phyloP scores from a whole-genome alignment of 2,888 invertebrate species.

The Proisotoma minuta region DNA sequence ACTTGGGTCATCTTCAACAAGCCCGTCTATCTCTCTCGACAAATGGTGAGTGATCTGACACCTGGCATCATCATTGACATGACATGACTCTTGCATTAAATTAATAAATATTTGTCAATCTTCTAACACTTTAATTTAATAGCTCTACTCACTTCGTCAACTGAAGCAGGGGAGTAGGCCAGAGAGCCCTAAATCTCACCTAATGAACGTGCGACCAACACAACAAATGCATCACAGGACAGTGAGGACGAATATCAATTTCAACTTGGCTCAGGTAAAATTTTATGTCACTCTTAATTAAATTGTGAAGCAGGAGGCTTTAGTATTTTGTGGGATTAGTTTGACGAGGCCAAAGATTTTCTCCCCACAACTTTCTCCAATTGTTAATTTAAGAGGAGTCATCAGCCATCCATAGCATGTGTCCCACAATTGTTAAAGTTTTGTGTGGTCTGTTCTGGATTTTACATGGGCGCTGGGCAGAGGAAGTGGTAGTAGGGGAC shows the following conservation, averaged over 20 bases:
- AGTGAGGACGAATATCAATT: constrained; percentile 94
- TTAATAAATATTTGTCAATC: too few relatives aligned
- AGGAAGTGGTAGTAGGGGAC: too few relatives aligned
- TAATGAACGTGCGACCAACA: constrained; percentile 89
- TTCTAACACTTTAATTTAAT: constrained; percentile 48
- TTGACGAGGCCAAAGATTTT: background rate
- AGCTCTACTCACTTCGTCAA: constrained; percentile 81
- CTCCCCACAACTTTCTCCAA: background rate
- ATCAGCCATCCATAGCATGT: too few relatives aligned
- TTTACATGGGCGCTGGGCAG: too few relatives aligned
- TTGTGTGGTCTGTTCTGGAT: too few relatives aligned
- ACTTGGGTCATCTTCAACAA: constrained; percentile 98
- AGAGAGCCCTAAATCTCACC: constrained; percentile 78
- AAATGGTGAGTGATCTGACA: constrained; percentile 68
- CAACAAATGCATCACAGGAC: constrained; percentile 88
- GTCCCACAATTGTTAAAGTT: too few relatives aligned
- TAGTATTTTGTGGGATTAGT: background rate
- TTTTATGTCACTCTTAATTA: constrained; percentile 31
- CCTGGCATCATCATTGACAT: background rate
- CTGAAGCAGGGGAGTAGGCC: constrained; percentile 80
- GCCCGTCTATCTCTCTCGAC: constrained; percentile 92
- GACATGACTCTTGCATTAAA: too few relatives aligned
- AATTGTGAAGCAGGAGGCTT: constrained; percentile 25
- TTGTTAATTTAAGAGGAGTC: too few relatives aligned
- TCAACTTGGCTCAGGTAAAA: constrained; percentile 52